These are phyloP conservation scores for Fulmarus glacialis DNA, from an alignment of 2,113 vertebrate genomes.

Conservation along the genomic window DNA sequence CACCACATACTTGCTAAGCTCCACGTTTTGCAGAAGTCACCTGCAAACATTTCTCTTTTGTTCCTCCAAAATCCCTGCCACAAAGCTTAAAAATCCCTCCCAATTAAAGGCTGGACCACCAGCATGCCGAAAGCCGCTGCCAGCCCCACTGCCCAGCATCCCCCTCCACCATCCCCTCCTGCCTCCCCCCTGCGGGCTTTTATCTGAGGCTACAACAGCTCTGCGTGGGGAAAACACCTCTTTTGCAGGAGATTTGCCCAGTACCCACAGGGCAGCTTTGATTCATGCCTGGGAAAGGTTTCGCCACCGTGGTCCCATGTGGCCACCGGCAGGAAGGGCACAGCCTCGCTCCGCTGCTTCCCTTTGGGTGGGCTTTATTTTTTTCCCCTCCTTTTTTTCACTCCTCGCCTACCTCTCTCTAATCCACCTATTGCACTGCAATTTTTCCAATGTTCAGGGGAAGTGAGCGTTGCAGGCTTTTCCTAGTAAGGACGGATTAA, in stretches of 20 bases:
- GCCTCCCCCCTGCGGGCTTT: accelerated
- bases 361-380: neutral
- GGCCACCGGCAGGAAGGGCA: neutral
- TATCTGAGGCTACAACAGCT: neutral
- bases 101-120: neutral
- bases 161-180: neutral
- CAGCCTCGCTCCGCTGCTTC: neutral
- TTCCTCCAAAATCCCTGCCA: neutral
- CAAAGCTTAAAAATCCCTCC: neutral
- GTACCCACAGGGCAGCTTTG: neutral
- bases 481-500: neutral
- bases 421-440: neutral
- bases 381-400: neutral
- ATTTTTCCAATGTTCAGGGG: neutral
- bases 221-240: neutral
- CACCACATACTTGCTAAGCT: neutral
- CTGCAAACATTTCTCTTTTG: neutral
- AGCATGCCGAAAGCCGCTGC: neutral
- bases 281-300: neutral
- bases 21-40: neutral
- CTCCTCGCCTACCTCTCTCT: neutral
- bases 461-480: neutral
- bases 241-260: neutral
- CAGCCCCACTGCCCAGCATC: neutral
- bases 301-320: accelerated